Percentiles rank a stretch among this genome's conserved stretches.
Evolutionary conservation across 2,113 vertebrate genomes (phyloP).

Genomic region (Guaruba guarouba): DNA sequence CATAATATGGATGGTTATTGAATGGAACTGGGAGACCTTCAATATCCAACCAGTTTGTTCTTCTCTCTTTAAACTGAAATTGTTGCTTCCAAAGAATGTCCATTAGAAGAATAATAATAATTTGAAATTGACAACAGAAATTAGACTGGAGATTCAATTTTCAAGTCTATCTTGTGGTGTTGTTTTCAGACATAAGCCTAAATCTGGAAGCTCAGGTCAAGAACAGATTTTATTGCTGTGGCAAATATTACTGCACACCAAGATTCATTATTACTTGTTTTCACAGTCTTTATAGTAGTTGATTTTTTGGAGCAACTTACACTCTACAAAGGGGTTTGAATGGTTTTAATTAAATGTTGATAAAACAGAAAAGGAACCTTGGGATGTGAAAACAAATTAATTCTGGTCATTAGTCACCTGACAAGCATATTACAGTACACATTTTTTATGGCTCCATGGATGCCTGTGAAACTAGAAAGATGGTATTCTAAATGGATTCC

Average conservation of each 20-base stretch:
- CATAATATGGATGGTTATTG: not conserved
- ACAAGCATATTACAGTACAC: conserved; percentile 43
- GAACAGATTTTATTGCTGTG: not conserved
- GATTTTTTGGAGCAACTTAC: conserved; percentile 17
- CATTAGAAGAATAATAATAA: not conserved
- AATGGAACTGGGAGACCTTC: not conserved
- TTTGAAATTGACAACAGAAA: not conserved
- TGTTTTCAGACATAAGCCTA: conserved; percentile 20
- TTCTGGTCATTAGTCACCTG: conserved; percentile 60
- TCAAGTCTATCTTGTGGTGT: not conserved
- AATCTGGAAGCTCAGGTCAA: not conserved
- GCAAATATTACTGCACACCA: not conserved
- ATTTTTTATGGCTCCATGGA: conserved; percentile 52
- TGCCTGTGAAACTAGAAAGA: conserved; percentile 47
- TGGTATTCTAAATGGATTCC: conserved; percentile 38
- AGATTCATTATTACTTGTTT: conserved; percentile 1
- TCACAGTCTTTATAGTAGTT: not conserved
- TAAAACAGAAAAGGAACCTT: conserved; percentile 67
- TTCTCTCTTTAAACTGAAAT: not conserved
- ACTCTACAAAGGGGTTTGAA: conserved; percentile 26
- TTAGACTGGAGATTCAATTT: not conserved
- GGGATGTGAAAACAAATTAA: conserved; percentile 51
- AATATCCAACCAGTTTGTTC: not conserved
- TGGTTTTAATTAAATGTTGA: conserved; percentile 64
- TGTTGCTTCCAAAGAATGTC: not conserved